These are phyloP conservation scores for Sebastes steindachneri DNA, from an alignment of 2,797 vertebrate species.

Conservation along the genomic window DNA sequence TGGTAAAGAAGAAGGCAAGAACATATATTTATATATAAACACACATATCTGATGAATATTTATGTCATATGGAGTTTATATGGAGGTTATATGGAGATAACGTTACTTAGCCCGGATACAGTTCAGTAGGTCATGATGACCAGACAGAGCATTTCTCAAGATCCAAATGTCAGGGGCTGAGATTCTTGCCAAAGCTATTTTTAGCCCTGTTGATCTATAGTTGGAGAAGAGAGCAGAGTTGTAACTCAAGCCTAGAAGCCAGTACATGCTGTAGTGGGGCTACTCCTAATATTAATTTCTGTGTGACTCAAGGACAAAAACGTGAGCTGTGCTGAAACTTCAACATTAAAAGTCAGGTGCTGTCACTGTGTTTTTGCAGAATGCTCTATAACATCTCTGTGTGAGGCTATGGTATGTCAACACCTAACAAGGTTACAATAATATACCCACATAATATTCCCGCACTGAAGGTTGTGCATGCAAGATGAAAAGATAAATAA, in stretches of 20 bases:
- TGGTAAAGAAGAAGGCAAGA: too few relatives aligned
- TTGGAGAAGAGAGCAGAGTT: slow-evolving; percentile 8
- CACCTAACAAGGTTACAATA: background rate
- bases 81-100: background rate
- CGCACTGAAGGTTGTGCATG: background rate
- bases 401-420: background rate
- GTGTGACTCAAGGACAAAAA: background rate
- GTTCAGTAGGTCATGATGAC: slow-evolving; percentile 44
- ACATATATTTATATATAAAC: too few relatives aligned
- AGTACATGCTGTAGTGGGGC: background rate
- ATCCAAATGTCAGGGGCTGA: slow-evolving; percentile 65
- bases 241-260: background rate
- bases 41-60: too few relatives aligned
- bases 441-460: background rate
- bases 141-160: slow-evolving; percentile 40
- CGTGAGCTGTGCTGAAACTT: background rate
- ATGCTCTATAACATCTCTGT: background rate
- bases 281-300: background rate
- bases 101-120: background rate
- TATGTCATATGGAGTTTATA: too few relatives aligned
- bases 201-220: slow-evolving; percentile 44
- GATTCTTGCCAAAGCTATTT: slow-evolving; percentile 58
- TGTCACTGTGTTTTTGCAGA: background rate
- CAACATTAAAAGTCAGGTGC: background rate
- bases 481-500: background rate